Conservation (phyloP, 2,888 invertebrate genomes). For the Luperina testacea region DNA sequence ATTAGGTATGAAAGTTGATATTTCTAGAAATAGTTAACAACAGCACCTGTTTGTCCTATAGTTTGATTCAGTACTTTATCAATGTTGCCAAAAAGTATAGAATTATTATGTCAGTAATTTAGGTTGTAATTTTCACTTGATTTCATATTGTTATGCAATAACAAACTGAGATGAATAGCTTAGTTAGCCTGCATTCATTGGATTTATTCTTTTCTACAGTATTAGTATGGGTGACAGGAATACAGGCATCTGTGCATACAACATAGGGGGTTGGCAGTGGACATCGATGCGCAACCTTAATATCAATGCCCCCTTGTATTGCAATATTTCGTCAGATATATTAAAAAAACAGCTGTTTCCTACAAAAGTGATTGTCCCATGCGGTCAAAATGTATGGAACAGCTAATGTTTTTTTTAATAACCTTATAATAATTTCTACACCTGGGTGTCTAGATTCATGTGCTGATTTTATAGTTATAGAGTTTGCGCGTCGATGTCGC, state of each 20-base stretch:
- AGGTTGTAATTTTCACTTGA: neutral
- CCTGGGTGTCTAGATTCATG: neutral
- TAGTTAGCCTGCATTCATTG: neutral
- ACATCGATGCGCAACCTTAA: neutral
- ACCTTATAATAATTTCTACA: no score
- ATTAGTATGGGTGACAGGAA: neutral
- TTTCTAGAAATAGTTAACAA: neutral
- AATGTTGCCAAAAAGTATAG: neutral
- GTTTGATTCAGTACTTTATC: neutral
- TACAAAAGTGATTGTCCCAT: neutral
- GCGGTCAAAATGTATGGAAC: neutral
- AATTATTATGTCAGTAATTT: slow-evolving; percentile 11
- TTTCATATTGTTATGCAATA: neutral
- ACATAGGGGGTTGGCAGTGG: neutral
- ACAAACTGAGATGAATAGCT: neutral
- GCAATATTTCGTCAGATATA: neutral
- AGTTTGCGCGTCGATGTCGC: neutral
- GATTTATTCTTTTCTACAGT: neutral
- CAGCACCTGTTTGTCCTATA: neutral
- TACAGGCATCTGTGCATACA: neutral
- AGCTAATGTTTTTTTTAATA: no score
- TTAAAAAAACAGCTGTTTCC: neutral
- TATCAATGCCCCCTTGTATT: neutral
- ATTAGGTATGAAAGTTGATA: neutral
- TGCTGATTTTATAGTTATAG: no score